Conservation (phyloP, 2,888 invertebrate genomes). For the Drosophila borborema region DNA sequence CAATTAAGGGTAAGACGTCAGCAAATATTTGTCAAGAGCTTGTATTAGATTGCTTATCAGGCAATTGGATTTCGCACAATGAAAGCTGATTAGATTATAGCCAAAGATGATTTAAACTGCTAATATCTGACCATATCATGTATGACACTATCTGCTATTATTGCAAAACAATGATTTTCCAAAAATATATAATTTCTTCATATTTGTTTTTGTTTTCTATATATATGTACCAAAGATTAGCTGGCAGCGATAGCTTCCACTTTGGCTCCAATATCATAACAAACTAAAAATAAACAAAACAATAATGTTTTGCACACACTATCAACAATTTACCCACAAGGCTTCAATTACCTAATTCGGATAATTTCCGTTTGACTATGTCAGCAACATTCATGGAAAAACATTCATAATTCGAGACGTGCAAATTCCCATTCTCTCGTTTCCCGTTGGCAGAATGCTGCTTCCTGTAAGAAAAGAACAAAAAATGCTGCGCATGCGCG, state of each 20-base stretch:
- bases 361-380: slow-evolving; percentile 47
- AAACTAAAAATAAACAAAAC: slow-evolving; percentile 9
- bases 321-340: slow-evolving; percentile 61
- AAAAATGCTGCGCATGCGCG: slow-evolving; percentile 52
- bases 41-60: slow-evolving; percentile 23
- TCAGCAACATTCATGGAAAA: slow-evolving; percentile 48
- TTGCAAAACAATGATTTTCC: slow-evolving; percentile 8
- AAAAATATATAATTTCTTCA: slow-evolving; percentile 1
- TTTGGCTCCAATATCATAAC: slow-evolving; percentile 4
- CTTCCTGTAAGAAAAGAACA: slow-evolving; percentile 38
- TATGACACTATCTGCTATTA: slow-evolving; percentile 1
- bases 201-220: background rate
- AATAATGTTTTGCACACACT: slow-evolving; percentile 6
- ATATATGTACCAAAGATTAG: background rate
- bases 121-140: slow-evolving; percentile 24
- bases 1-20: slow-evolving; percentile 16
- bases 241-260: background rate
- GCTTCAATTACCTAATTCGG: slow-evolving; percentile 58
- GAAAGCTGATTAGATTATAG: slow-evolving; percentile 39
- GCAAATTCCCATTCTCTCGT: slow-evolving; percentile 11
- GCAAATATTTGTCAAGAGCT: slow-evolving; percentile 15
- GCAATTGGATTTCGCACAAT: slow-evolving; percentile 8
- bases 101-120: slow-evolving; percentile 13
- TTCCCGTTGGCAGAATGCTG: slow-evolving; percentile 6
- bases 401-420: slow-evolving; percentile 25